Percentiles rank a stretch among this genome's conserved stretches.
Conservation (phyloP, 2,797 vertebrate species). For the Naso thynnoides region DNA sequence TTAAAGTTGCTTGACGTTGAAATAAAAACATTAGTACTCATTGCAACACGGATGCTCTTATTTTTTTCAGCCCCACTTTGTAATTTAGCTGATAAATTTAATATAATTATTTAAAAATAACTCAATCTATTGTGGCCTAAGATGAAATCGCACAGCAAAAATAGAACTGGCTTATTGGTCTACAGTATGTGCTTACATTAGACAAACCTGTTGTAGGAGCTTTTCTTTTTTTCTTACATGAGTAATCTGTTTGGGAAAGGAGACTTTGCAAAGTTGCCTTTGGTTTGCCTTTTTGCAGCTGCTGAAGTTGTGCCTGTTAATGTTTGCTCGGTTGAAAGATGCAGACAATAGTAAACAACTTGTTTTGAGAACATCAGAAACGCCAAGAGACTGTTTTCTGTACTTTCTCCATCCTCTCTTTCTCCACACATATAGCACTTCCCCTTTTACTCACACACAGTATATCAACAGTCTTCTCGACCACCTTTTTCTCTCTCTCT, state of each 20-base stretch:
- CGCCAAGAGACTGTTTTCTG: slow-evolving; percentile 11
- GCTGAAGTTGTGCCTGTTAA: background rate
- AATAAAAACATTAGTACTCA: background rate
- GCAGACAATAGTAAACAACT: slow-evolving; percentile 11
- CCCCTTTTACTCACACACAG: slow-evolving; percentile 13
- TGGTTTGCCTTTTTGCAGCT: background rate
- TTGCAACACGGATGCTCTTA: slow-evolving; percentile 20
- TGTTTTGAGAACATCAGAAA: slow-evolving; percentile 30
- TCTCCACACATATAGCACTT: slow-evolving; percentile 19
- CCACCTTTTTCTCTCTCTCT: slow-evolving; percentile 9
- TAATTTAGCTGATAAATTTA: slow-evolving; percentile 27
- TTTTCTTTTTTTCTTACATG: background rate
- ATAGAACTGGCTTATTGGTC: background rate
- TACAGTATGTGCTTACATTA: background rate
- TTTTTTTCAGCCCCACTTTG: slow-evolving; percentile 9
- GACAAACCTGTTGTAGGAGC: background rate
- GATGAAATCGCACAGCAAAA: background rate
- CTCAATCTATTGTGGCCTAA: slow-evolving; percentile 10
- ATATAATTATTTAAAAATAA: slow-evolving; percentile 19
- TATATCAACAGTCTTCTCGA: slow-evolving; percentile 9
- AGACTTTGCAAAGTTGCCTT: background rate
- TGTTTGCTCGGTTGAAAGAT: slow-evolving; percentile 27
- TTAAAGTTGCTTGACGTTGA: too few species aligned
- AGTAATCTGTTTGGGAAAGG: background rate
- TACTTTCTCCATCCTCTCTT: too few species aligned